These are phyloP conservation scores for Nematostella vectensis DNA, from an alignment of 92 coral and sea anemone genomes.

Conservation along the genomic window DNA sequence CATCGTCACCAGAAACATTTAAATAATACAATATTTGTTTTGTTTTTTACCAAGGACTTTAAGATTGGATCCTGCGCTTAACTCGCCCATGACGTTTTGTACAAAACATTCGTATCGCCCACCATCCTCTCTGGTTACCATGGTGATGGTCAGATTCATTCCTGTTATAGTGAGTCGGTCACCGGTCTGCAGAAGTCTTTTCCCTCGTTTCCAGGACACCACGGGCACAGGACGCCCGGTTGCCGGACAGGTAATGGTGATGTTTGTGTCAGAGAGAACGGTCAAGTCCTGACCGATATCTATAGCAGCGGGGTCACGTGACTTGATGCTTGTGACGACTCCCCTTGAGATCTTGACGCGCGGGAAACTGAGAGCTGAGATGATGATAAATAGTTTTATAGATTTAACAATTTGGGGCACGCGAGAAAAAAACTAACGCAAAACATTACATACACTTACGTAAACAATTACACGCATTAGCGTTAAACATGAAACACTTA, in stretches of 20 bases:
- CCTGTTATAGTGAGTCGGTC: slow-evolving; percentile 20
- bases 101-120: slow-evolving; percentile 59
- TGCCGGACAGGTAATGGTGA: slow-evolving; percentile 70
- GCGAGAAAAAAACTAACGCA: too few relatives aligned
- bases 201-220: slow-evolving; percentile 64
- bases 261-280: slow-evolving; percentile 51
- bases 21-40: too few relatives aligned
- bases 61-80: slow-evolving; percentile 30
- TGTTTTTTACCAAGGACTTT: slow-evolving; percentile 61
- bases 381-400: background rate
- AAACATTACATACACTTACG: too few relatives aligned
- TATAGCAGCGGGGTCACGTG: slow-evolving; percentile 35
- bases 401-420: background rate
- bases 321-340: slow-evolving; percentile 31
- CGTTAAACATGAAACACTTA: too few relatives aligned
- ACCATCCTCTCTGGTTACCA: slow-evolving; percentile 19
- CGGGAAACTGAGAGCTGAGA: slow-evolving; percentile 60
- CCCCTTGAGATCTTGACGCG: slow-evolving; percentile 57
- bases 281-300: slow-evolving; percentile 58
- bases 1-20: too few relatives aligned
- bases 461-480: too few relatives aligned
- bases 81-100: slow-evolving; percentile 45
- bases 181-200: slow-evolving; percentile 16
- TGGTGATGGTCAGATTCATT: slow-evolving; percentile 20
- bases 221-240: slow-evolving; percentile 76